Base-by-base conservation (phyloP, 1,140 invertebrate genomes). In the Drosophila sulfurigaster region DNA sequence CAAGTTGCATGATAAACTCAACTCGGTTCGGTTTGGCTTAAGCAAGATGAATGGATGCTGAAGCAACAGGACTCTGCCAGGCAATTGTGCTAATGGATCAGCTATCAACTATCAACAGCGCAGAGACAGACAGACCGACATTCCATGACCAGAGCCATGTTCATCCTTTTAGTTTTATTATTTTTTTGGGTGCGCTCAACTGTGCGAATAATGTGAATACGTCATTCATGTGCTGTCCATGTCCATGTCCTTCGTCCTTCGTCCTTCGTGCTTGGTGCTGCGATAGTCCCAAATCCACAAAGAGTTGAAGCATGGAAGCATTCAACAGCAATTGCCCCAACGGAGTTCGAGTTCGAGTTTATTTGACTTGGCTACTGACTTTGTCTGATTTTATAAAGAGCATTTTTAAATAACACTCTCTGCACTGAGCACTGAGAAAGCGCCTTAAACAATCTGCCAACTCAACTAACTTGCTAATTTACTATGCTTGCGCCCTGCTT, bases 21-120 rank as follows among this genome's bases (percentile, higher is more conserved):
- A 45, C 41, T 52, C 25, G 7, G 15, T 62, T 52, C 25, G 7
- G 15, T 62, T 62, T 70, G 5, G 43, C 25, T 16, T 46, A 48
- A 56, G 57, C 32, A 82, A 79, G 82, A 86, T 87, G 87, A 86
- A 86, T 87, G 49, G 82, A 79, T 51, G 66, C 35, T 32, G 28
- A 15, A 63, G 75, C 49, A 64, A 59, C 51, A 68, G 81, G 41
- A 43, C 41, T 7, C 2, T 5, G 69, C 78, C 54, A 52, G 51
- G 75, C 82, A 87, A 82, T 87, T 69, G 71, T 48, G 82, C 81
- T 82, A 87, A 87, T 87, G 82, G 82, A 87, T 76, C 43, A 56
- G 30, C 65, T 78, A 75, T 78, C 78, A 74, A 67, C 57, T 72
- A 74, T 60, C 64, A 15, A 51, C 32, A 69, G 48, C 66, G 32